Evolutionary conservation across 2,797 vertebrate species (phyloP).

Genomic region (Paramormyrops hopkinsi): DNA sequence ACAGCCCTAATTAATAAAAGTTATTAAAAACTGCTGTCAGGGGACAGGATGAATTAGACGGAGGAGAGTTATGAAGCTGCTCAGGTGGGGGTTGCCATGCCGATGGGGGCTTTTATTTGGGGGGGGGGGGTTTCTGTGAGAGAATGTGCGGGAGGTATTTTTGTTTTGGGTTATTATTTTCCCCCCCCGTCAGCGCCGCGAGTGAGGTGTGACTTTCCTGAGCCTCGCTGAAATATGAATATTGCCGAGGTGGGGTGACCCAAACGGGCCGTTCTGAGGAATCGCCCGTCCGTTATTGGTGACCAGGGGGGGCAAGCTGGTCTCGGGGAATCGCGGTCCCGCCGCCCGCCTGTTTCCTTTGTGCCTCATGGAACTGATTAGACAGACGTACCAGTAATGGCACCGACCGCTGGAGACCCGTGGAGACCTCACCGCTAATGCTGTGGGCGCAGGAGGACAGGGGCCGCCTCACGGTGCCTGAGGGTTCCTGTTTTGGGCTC

Average conservation of each 20-base stretch:
- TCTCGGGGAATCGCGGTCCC: neutral
- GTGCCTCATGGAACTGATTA: neutral
- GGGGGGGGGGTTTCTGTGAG: neutral
- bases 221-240: neutral
- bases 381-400: neutral
- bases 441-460: neutral
- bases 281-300: neutral
- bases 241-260: neutral
- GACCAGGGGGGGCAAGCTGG: neutral
- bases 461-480: neutral
- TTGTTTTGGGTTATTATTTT: neutral
- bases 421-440: neutral
- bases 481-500: neutral
- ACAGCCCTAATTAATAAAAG: constrained; percentile 58
- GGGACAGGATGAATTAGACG: constrained; percentile 41
- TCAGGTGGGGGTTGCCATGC: constrained; percentile 30
- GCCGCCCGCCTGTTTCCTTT: neutral
- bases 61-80: constrained; percentile 35
- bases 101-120: constrained; percentile 23
- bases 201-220: neutral
- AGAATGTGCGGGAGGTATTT: constrained; percentile 14
- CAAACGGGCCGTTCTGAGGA: neutral
- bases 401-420: neutral
- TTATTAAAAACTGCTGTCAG: constrained; percentile 46
- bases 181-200: neutral